Evolutionary conservation across 2,797 vertebrate genomes (phyloP).

Genomic region (Cichlasoma orientale): DNA sequence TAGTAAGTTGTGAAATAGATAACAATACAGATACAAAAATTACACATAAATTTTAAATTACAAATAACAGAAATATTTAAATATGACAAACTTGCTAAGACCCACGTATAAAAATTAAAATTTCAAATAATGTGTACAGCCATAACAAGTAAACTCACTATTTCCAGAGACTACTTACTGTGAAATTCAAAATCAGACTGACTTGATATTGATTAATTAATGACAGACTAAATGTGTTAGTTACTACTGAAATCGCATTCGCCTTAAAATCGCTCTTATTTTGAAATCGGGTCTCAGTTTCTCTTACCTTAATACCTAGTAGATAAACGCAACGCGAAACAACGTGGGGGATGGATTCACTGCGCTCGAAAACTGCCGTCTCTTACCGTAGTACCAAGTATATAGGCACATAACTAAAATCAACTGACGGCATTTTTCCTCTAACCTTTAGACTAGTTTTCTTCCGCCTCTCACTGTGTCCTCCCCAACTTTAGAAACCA

Average conservation of each 20-base stretch:
- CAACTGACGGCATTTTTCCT: background rate
- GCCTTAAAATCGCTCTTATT: background rate
- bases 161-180: background rate
- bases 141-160: background rate
- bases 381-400: background rate
- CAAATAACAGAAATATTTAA: background rate
- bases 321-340: background rate
- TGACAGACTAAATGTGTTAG: background rate
- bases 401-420: background rate
- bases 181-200: no score
- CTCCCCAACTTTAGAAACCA: background rate
- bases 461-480: background rate
- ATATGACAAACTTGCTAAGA: background rate
- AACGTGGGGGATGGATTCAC: background rate
- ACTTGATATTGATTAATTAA: background rate
- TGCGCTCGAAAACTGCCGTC: background rate
- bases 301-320: background rate
- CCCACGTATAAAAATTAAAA: background rate
- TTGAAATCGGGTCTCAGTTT: background rate
- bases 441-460: background rate
- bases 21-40: background rate
- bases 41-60: background rate
- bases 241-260: background rate
- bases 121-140: background rate
- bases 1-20: background rate